Percentiles rank a stretch among this genome's conserved stretches.
These are phyloP conservation scores for Lasioglossum leucozonium DNA, from an alignment of 2,888 invertebrate genomes.

Conservation along the genomic window DNA sequence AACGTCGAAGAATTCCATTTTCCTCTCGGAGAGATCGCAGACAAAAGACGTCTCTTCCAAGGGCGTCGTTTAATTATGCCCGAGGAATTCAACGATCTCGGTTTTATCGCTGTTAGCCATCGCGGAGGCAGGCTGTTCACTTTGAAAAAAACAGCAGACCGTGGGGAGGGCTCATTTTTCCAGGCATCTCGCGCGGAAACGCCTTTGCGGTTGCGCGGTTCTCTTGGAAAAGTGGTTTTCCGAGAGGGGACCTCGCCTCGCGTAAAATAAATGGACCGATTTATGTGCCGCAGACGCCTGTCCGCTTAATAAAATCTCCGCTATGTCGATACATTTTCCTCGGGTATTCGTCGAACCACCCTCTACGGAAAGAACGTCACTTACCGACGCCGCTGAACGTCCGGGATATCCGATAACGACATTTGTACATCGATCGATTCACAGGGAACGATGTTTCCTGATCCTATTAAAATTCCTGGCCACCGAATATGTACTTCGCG, in stretches of 20 bases:
- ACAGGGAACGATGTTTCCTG: not conserved
- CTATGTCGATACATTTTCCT: slow-evolving; percentile 70
- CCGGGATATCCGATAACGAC: slow-evolving; percentile 8
- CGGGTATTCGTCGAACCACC: slow-evolving; percentile 15
- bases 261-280: slow-evolving; percentile 81
- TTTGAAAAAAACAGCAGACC: slow-evolving; percentile 31
- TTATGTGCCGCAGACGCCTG: slow-evolving; percentile 66
- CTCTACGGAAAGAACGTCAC: not conserved
- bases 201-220: slow-evolving; percentile 13
- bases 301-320: slow-evolving; percentile 77
- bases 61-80: slow-evolving; percentile 54
- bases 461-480: slow-evolving; percentile 7
- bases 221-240: slow-evolving; percentile 52
- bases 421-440: slow-evolving; percentile 17
- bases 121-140: slow-evolving; percentile 29
- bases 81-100: slow-evolving; percentile 58
- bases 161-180: slow-evolving; percentile 39
- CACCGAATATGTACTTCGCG: not conserved
- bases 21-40: not conserved
- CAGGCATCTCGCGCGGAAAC: slow-evolving; percentile 22
- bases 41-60: not conserved
- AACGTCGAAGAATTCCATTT: not conserved
- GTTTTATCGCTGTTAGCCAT: slow-evolving; percentile 50
- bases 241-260: slow-evolving; percentile 42
- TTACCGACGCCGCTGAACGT: not conserved